Base-by-base conservation (phyloP, 2,888 invertebrate species). In the Chrysolina haemoptera region DNA sequence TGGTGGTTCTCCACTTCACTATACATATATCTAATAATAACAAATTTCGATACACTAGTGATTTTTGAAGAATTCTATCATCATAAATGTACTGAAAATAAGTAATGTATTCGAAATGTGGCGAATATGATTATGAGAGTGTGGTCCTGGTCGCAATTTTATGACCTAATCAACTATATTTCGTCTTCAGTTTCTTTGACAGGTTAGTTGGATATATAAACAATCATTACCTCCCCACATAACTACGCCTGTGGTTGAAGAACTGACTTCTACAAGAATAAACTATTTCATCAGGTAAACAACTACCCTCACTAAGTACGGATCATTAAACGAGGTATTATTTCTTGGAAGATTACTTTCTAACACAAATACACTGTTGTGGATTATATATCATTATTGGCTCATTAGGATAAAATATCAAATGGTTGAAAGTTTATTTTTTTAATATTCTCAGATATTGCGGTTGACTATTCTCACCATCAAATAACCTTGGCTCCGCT, bases 251-350 rank as follows among this genome's bases (percentile, higher is more conserved):
- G 5, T 53, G 53, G 20, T 22, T 53, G 5, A 18, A 12, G 1
- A 20, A 53, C 20, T 53, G 20, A 53, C 53, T 27, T 59, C 35
- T 35, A 59, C 14, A 59, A 46, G 46, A 46, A 59, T n/a, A 35
- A 35, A 12, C 12, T 22, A 18, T 59, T 59, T 59, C 35, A 35
- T 0, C 59, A 59, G 35, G 59, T 59, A 59, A 35, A 27, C 20
- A 53, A 11, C 53, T 53, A 53, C 35, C 59, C 59, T 27, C 14
- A 59, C 59, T 59, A 59, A 59, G 59, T 59, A 59, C n/a, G n/a
- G 27, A 59, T 22, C 35, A 59, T 59, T 59, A 59, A 59, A 35
- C 59, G 27, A 35, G 35, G 35, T 59, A 59, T n/a, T 27, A n/a
- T 27, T 59, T 59, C 59, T 16, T 59, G 35, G 59, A 59, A 59